phyloP scores from a whole-genome alignment of 2,888 invertebrate genomes.

The Nasonovia ribisnigri region DNA sequence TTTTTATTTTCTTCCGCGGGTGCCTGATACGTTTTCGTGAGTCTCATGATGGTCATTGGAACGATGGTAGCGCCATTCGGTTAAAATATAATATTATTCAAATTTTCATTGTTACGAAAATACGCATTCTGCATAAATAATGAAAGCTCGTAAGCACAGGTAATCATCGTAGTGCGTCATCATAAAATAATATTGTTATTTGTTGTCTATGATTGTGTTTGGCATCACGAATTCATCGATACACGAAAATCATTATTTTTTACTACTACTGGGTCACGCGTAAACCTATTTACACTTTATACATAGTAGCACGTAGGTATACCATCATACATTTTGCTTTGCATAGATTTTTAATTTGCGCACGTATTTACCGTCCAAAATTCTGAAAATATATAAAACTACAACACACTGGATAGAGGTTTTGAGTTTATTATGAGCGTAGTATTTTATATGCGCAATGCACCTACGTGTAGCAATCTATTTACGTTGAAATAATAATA shows the following conservation, averaged over 20 bases:
- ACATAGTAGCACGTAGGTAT: slow-evolving; percentile 1
- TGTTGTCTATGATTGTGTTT: neutral
- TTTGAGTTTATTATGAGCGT: neutral
- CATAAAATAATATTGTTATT: neutral
- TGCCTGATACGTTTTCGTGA: neutral
- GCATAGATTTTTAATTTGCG: neutral
- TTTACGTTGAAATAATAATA: neutral
- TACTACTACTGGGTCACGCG: slow-evolving; percentile 4
- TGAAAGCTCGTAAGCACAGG: neutral
- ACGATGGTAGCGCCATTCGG: neutral
- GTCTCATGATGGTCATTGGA: neutral
- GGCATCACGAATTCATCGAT: slow-evolving; percentile 1
- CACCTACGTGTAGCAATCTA: neutral
- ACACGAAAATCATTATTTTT: slow-evolving; percentile 14
- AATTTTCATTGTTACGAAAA: slow-evolving; percentile 17
- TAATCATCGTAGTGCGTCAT: neutral
- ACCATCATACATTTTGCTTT: neutral
- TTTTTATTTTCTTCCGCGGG: neutral
- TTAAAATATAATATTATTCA: neutral
- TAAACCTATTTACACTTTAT: slow-evolving; percentile 16
- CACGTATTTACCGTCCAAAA: neutral
- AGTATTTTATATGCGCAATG: neutral
- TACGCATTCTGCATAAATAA: neutral
- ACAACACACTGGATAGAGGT: neutral
- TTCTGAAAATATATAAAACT: neutral